Conservation (phyloP, 2,797 vertebrate genomes). For the Galaxias olidus region DNA sequence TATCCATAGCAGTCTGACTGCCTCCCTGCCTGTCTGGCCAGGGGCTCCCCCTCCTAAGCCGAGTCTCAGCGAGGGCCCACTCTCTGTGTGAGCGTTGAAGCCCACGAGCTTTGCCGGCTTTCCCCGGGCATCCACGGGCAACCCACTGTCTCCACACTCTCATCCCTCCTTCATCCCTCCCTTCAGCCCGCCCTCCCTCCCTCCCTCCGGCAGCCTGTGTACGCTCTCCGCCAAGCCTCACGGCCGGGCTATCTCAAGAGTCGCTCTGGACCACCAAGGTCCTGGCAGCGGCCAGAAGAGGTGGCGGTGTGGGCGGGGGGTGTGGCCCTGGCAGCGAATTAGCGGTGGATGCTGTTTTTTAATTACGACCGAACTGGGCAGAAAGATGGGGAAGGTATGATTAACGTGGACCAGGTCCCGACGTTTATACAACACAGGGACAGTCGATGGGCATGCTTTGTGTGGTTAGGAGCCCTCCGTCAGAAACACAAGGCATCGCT, state of each 20-base stretch:
- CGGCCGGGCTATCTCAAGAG: conserved; percentile 72
- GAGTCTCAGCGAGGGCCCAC: conserved; percentile 55
- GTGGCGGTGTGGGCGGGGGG: conserved; percentile 58
- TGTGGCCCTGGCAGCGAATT: conserved; percentile 57
- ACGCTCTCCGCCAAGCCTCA: conserved; percentile 62
- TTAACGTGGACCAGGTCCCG: conserved; percentile 57
- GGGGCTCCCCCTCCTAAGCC: conserved; percentile 44
- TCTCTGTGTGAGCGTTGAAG: conserved; percentile 65
- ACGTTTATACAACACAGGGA: conserved; percentile 45
- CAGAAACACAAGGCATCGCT: conserved; percentile 7
- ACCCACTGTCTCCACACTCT: conserved; percentile 73
- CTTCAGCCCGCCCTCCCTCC: conserved; percentile 27
- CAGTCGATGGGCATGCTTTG: conserved; percentile 24
- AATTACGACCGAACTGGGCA: conserved; percentile 21
- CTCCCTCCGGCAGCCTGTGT: conserved; percentile 65
- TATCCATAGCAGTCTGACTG: conserved; percentile 50
- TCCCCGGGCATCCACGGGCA: conserved; percentile 57
- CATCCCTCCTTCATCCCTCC: conserved; percentile 67
- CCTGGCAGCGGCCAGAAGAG: conserved; percentile 52
- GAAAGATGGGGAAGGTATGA: conserved; percentile 53
- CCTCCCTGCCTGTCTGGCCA: conserved; percentile 38
- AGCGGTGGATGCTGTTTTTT: conserved; percentile 55
- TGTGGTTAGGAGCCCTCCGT: conserved; percentile 49
- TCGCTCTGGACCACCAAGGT: conserved; percentile 75
- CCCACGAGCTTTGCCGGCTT: conserved; percentile 69